Percentiles rank a stretch among this genome's conserved stretches.
These are phyloP conservation scores for Temnothorax nylanderi DNA, from an alignment of 1,140 invertebrate species.

Conservation along the genomic window DNA sequence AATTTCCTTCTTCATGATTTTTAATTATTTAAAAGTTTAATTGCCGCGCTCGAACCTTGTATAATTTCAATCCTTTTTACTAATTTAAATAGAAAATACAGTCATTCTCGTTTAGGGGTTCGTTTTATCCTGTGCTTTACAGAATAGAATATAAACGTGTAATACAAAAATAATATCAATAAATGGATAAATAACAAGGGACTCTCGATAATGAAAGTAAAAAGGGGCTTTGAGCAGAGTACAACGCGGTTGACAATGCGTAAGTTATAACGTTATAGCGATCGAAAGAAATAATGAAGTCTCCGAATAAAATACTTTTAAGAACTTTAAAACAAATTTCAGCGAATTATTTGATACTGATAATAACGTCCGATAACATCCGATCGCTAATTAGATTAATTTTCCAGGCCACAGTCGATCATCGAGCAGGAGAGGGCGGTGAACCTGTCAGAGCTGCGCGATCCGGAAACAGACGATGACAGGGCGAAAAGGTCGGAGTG, in stretches of 20 bases:
- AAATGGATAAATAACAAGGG: no score
- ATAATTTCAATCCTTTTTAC: neutral
- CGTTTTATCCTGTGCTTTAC: no score
- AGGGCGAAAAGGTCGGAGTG: slow-evolving; percentile 88
- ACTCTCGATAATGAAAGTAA: no score
- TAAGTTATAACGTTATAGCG: no score
- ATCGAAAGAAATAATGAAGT: neutral
- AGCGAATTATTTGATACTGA: no score
- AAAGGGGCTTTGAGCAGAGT: no score
- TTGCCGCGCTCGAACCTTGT: neutral
- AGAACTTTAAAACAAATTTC: neutral
- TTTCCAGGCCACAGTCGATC: slow-evolving; percentile 80
- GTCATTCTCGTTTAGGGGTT: neutral
- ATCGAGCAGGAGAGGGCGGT: slow-evolving; percentile 89
- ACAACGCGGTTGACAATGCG: no score
- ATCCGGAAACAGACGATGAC: slow-evolving; percentile 91
- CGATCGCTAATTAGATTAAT: neutral
- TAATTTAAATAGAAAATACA: neutral
- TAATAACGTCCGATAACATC: neutral
- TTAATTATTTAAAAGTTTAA: neutral
- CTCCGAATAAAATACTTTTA: neutral
- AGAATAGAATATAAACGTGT: no score
- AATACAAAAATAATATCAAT: neutral
- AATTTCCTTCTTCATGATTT: neutral
- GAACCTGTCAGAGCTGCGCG: slow-evolving; percentile 88